phyloP scores from a whole-genome alignment of 2,888 invertebrate species.

The Phyllotreta striolata region DNA sequence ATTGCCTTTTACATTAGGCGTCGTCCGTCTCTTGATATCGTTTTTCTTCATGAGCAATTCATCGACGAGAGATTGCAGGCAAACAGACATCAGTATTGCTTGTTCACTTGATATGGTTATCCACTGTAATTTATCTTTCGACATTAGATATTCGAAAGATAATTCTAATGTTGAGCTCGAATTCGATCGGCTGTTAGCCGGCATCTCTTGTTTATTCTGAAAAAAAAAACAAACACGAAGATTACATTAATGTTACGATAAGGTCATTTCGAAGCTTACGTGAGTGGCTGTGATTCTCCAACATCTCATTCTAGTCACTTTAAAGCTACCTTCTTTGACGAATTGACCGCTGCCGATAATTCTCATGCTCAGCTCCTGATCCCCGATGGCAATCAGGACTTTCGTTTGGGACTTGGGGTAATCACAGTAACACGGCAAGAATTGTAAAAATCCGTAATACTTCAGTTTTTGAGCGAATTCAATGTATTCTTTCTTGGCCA shows the following conservation, averaged over 20 bases:
- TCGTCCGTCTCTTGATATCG: slow-evolving; percentile 63
- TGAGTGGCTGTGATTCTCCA: slow-evolving; percentile 94
- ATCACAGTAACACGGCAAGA: slow-evolving; percentile 73
- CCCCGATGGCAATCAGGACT: slow-evolving; percentile 83
- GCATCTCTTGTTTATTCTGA: slow-evolving; percentile 52
- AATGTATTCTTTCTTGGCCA: slow-evolving; percentile 89
- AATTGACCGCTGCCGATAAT: slow-evolving; percentile 67
- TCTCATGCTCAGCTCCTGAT: slow-evolving; percentile 83
- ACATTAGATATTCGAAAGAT: slow-evolving; percentile 94
- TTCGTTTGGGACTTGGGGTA: slow-evolving; percentile 74
- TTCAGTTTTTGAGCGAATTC: slow-evolving; percentile 83
- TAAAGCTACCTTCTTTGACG: slow-evolving; percentile 84
- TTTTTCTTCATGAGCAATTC: slow-evolving; percentile 83
- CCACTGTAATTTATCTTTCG: slow-evolving; percentile 92
- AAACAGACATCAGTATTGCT: slow-evolving; percentile 95
- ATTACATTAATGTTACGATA: slow-evolving; percentile 4
- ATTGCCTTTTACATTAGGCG: slow-evolving; percentile 60
- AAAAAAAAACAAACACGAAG: slow-evolving; percentile 32
- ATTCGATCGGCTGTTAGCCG: slow-evolving; percentile 51
- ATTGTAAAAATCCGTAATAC: slow-evolving; percentile 89
- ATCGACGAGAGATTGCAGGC: slow-evolving; percentile 94
- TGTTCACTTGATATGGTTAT: slow-evolving; percentile 90
- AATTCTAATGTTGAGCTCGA: slow-evolving; percentile 74
- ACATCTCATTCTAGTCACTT: slow-evolving; percentile 95
- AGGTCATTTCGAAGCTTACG: slow-evolving; percentile 62